A percentile compares a stretch with the other conserved stretches of the same genome.
phyloP scores from a whole-genome alignment of 2,888 invertebrate species.

The Hirtodrosophila alboralis region DNA sequence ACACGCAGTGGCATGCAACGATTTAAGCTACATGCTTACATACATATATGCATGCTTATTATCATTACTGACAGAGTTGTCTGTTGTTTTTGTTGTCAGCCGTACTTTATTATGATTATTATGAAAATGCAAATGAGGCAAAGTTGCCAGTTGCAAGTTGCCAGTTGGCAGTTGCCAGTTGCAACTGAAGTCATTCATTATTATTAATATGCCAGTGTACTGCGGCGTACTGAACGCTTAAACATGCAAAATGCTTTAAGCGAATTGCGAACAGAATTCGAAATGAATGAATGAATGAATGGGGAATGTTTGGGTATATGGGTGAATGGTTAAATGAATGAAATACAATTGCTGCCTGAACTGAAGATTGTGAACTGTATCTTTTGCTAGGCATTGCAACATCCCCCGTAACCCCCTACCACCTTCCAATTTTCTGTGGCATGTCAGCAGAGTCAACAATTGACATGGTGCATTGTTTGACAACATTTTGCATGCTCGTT shows the following conservation, averaged over 20 bases:
- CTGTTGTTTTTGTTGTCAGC: constrained; percentile 29
- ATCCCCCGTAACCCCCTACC: background rate
- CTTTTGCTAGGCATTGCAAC: too few relatives aligned
- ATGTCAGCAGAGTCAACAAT: constrained; percentile 31
- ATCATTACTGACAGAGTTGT: constrained; percentile 43
- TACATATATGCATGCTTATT: constrained; percentile 37
- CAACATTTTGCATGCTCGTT: constrained; percentile 42
- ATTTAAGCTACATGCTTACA: constrained; percentile 22
- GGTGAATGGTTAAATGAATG: constrained; percentile 18
- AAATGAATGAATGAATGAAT: constrained; percentile 45
- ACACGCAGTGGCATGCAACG: constrained; percentile 40
- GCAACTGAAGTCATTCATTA: constrained; percentile 53
- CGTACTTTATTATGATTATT: constrained; percentile 66
- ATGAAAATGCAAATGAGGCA: constrained; percentile 76
- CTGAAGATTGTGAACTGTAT: constrained; percentile 29
- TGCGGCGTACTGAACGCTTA: constrained; percentile 43
- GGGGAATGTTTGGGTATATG: constrained; percentile 3
- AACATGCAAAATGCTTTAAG: constrained; percentile 72
- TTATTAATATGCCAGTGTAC: constrained; percentile 51
- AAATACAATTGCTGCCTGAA: constrained; percentile 37
- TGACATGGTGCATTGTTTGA: constrained; percentile 46
- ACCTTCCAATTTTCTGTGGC: background rate
- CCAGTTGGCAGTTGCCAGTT: constrained; percentile 14
- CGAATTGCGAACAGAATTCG: constrained; percentile 52
- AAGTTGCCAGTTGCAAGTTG: constrained; percentile 38